Evolutionary conservation across 1,140 invertebrate genomes (phyloP).

Genomic region (Penaeus chinensis): DNA sequence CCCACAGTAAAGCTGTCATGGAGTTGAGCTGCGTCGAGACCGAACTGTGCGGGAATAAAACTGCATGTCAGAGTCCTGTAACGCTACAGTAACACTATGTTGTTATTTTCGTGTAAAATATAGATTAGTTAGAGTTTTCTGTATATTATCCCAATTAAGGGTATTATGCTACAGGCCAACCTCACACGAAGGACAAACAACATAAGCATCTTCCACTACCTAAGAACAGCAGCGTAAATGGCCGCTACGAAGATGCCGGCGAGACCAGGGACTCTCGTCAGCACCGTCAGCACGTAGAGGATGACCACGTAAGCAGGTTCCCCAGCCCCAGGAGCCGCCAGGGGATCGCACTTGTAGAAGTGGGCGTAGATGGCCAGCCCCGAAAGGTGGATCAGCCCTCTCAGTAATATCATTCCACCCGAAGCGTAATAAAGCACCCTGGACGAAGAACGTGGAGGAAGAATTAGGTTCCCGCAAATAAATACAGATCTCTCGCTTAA

Average conservation of each 20-base stretch:
- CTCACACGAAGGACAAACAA: not conserved
- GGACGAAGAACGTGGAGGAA: not conserved
- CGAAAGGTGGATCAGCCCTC: conserved; percentile 60
- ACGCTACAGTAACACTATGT: not conserved
- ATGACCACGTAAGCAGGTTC: conserved; percentile 40
- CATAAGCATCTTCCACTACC: conserved; percentile 65
- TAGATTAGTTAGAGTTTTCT: not conserved
- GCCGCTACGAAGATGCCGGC: conserved; percentile 66
- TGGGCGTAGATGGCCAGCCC: conserved; percentile 68
- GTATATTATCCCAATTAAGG: not conserved
- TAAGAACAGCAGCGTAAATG: conserved; percentile 86
- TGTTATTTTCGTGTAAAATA: not conserved
- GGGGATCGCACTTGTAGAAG: conserved; percentile 67
- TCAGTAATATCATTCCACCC: conserved; percentile 54
- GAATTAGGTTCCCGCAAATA: not conserved
- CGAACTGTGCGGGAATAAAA: conserved; percentile 68
- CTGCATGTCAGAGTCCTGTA: not conserved
- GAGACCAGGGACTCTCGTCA: conserved; percentile 58
- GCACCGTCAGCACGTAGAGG: conserved; percentile 51
- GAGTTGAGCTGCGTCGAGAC: conserved; percentile 88
- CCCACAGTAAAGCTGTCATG: conserved; percentile 68
- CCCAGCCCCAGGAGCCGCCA: conserved; percentile 36
- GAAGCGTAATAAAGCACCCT: conserved; percentile 62
- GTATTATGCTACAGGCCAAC: not conserved
- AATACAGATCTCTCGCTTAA: no score